Evolutionary conservation across 2,113 vertebrate species (phyloP).

Genomic region (Amia ocellicauda): DNA sequence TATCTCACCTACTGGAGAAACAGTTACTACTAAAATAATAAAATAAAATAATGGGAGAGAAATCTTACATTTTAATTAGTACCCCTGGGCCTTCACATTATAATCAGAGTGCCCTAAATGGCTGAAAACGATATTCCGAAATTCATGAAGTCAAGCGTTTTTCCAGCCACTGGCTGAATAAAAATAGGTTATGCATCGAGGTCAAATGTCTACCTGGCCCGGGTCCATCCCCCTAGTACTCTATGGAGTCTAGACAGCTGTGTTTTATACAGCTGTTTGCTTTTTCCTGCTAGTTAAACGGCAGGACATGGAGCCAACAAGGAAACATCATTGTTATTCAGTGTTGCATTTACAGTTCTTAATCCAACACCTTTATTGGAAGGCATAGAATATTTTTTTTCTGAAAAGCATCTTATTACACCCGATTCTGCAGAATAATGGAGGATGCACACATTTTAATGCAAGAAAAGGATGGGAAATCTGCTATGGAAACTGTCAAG

Average conservation of each 20-base stretch:
- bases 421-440: background rate
- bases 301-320: background rate
- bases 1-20: slow-evolving; percentile 45
- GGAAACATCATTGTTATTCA: background rate
- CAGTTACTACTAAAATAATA: slow-evolving; percentile 19
- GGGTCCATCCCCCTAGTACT: slow-evolving; percentile 42
- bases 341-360: background rate
- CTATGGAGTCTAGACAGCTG: slow-evolving; percentile 55
- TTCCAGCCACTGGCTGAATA: slow-evolving; percentile 66
- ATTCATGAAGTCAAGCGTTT: slow-evolving; percentile 73
- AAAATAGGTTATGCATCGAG: slow-evolving; percentile 60
- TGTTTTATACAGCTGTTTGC: slow-evolving; percentile 44
- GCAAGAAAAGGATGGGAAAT: no score
- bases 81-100: slow-evolving; percentile 66
- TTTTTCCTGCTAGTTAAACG: slow-evolving; percentile 39
- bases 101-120: slow-evolving; percentile 55
- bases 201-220: slow-evolving; percentile 59
- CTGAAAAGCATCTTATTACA: slow-evolving; percentile 2
- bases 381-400: background rate
- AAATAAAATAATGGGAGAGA: slow-evolving; percentile 28
- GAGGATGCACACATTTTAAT: background rate
- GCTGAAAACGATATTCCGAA: slow-evolving; percentile 56
- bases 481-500: no score
- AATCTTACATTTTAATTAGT: slow-evolving; percentile 74
- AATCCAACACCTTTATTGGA: background rate